Base-by-base conservation (phyloP, 2,113 vertebrate genomes). In the Stomatorhinus ivindoensis region DNA sequence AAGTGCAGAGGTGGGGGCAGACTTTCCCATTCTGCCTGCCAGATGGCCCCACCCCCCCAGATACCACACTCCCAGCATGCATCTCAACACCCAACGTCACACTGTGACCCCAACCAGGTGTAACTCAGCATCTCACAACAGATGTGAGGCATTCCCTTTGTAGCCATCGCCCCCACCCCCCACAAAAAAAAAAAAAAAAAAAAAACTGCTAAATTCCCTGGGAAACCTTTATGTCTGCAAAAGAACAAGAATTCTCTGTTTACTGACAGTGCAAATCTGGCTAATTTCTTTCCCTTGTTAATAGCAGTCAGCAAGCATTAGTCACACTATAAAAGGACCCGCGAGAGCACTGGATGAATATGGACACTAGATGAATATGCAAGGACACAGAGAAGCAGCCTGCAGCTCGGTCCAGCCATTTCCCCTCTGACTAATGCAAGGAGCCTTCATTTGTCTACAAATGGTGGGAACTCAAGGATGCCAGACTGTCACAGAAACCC, bases 1-100 rank as follows among this genome's bases (percentile, higher is more conserved):
- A 55, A 88, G 21, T 87, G 89, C 88, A 69, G 27, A n/a, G 73
- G 35, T 42, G 48, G 42, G 6, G 83, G 3, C 8, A 0, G 88
- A 76, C 86, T 89, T 90, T 89, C 89, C 90, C 73, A 86, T 69
- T 53, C 47, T 11, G 82, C 4, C 44, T 88, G 90, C 87, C 89
- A 90, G 55, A 89, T 35, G 76, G 4, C 61, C 24, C 13, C 21
- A 1, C 73, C 65, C 48, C 31, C 35, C 73, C 73, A 76, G 15
- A 80, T 19, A 19, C 35, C 13, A 39, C 35, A 80, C 3, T 39
- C 73, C 73, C 35, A 80, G 31, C 73, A 69, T 13, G 61, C 61
- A 61, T 35, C 65, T 31, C 27, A 73, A 13, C 65, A 80, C 73
- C 73, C 73, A 17, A 80, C 73, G 17, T 39, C 10, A 69, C 61